phyloP scores from a whole-genome alignment of 1,140 invertebrate species.

The Heliothis subflexa region DNA sequence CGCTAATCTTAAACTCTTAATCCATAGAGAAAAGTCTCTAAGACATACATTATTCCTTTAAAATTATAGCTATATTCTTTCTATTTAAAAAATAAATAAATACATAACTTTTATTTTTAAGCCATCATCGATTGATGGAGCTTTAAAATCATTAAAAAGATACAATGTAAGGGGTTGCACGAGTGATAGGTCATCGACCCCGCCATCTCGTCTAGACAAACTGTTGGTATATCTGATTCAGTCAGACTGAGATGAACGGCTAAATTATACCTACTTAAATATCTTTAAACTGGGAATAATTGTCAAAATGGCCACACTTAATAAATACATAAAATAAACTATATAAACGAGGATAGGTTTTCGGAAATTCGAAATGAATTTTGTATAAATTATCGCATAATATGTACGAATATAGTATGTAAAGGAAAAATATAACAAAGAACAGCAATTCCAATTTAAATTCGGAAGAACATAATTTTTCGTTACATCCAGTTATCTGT shows the following conservation, averaged over 20 bases:
- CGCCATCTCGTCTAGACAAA: constrained; percentile 24
- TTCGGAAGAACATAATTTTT: not conserved
- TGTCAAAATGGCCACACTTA: not conserved
- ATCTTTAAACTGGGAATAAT: not conserved
- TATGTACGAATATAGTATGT: too few relatives aligned
- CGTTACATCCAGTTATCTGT: not conserved
- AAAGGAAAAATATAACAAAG: too few relatives aligned
- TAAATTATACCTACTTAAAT: not conserved
- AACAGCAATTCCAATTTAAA: not conserved
- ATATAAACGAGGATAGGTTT: too few relatives aligned
- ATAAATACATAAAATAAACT: not conserved
- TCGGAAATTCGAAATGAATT: too few relatives aligned
- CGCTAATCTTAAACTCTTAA: too few relatives aligned
- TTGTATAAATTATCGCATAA: too few relatives aligned
- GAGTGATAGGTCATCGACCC: constrained; percentile 8
- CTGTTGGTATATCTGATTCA: constrained; percentile 12
- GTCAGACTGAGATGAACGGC: not conserved
- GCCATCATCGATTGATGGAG: too few relatives aligned
- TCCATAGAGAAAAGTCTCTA: too few relatives aligned
- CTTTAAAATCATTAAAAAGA: not conserved
- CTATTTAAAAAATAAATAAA: too few relatives aligned
- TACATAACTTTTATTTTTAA: too few relatives aligned
- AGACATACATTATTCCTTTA: too few relatives aligned
- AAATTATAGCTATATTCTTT: too few relatives aligned
- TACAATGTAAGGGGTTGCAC: not conserved